Conservation (phyloP, 2,797 vertebrate genomes). For the Morelia viridis region DNA sequence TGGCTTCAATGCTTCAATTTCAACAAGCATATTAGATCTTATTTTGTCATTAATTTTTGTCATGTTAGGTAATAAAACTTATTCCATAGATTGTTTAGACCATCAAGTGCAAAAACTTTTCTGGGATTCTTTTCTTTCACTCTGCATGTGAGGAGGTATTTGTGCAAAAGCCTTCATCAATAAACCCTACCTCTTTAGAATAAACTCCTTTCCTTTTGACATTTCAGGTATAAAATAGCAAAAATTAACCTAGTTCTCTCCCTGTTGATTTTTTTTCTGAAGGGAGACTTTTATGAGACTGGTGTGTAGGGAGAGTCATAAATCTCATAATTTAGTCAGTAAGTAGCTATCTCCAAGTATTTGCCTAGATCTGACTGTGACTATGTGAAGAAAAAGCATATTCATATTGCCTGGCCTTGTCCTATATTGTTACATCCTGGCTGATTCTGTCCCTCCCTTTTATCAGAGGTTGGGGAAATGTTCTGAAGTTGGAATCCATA, state of each 20-base stretch:
- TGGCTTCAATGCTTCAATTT: constrained; percentile 13
- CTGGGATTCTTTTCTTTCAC: not conserved
- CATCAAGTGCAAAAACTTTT: not conserved
- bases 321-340: not conserved
- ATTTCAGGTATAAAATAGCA: not conserved
- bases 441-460: not conserved
- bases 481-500: not conserved
- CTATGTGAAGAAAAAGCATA: not conserved
- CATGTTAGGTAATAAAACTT: not conserved
- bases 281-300: not conserved
- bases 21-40: not conserved
- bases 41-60: constrained; percentile 6
- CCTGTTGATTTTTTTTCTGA: not conserved
- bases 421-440: not conserved
- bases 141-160: not conserved
- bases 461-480: not conserved
- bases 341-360: not conserved
- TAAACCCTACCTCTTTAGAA: not conserved
- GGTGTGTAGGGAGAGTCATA: not conserved
- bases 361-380: not conserved
- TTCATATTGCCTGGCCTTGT: not conserved
- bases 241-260: not conserved
- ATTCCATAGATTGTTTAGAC: not conserved
- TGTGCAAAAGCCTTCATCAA: not conserved
- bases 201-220: not conserved